Evolutionary conservation across 2,113 vertebrate genomes (phyloP).

Genomic region (Conger conger): DNA sequence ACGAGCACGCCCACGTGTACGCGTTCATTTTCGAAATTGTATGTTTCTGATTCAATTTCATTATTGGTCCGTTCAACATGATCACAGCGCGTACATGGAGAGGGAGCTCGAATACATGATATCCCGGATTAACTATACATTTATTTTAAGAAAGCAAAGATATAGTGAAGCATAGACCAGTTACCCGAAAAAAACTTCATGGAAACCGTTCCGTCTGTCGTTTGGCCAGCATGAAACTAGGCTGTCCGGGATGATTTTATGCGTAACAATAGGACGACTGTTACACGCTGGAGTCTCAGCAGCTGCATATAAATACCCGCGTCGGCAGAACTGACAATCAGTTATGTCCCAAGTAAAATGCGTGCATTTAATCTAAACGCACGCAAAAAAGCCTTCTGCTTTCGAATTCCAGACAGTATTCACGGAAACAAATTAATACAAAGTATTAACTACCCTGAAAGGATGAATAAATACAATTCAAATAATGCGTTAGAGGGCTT

Average conservation of each 20-base stretch:
- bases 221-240: not conserved
- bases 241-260: not conserved
- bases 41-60: not conserved
- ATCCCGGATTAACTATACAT: not conserved
- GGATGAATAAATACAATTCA: not conserved
- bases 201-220: not conserved
- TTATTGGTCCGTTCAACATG: not conserved
- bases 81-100: not conserved
- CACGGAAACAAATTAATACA: not conserved
- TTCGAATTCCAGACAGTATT: not conserved
- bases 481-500: not conserved
- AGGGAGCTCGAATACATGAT: not conserved
- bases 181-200: not conserved
- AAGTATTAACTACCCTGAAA: not conserved
- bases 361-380: not conserved
- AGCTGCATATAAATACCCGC: not conserved
- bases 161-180: not conserved
- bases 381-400: not conserved
- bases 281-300: not conserved
- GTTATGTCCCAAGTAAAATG: not conserved
- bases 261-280: not conserved
- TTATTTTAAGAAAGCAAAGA: not conserved
- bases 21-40: not conserved
- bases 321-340: not conserved
- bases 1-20: not conserved